Conservation (phyloP, 2,797 vertebrate species). For the Cuniculus paca region DNA sequence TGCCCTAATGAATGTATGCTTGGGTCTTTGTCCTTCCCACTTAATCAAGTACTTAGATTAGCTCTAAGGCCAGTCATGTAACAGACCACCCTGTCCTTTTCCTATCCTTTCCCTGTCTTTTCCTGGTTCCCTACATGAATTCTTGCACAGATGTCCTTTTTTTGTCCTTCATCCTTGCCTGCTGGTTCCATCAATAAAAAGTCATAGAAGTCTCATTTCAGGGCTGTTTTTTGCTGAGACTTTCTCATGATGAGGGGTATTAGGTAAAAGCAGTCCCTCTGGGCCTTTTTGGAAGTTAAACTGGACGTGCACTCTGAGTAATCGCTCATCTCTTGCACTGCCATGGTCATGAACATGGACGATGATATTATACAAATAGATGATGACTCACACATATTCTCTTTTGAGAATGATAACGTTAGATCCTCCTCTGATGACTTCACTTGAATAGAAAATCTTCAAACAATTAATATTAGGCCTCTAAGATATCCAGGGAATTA, state of each 20-base stretch:
- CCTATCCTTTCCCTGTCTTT: neutral
- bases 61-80: neutral
- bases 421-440: neutral
- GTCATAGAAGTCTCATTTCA: neutral
- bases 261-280: neutral
- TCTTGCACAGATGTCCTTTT: neutral
- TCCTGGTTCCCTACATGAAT: neutral
- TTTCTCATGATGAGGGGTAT: neutral
- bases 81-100: neutral
- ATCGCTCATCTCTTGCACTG: neutral
- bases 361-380: neutral
- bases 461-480: neutral
- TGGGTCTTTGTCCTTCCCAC: neutral
- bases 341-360: neutral
- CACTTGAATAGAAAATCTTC: conserved; percentile 1
- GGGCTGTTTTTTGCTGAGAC: neutral
- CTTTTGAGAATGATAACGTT: neutral
- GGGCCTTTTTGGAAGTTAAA: neutral
- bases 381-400: neutral
- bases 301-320: neutral
- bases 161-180: neutral
- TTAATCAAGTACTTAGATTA: neutral
- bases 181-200: neutral
- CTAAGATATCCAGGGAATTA: neutral
- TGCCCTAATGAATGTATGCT: neutral